Conservation (phyloP, 35 echinoderm and acorn worm genomes). For the Apostichopus parvimensis region DNA sequence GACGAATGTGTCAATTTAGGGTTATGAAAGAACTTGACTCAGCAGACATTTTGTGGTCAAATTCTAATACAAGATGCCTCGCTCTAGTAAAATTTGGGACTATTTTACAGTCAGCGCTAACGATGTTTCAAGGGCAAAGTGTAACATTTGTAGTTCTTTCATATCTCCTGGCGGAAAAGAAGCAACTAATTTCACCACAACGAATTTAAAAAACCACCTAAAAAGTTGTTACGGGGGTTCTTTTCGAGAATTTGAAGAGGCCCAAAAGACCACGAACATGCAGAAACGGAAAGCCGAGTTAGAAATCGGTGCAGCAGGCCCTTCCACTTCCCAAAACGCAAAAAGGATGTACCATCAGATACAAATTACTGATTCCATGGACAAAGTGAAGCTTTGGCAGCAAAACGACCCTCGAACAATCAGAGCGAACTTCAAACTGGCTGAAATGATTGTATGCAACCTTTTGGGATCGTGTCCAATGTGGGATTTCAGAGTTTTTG, state of each 20-base stretch:
- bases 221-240: not conserved
- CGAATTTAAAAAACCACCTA: constrained; percentile 5
- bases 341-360: not conserved
- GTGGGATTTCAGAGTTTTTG: not conserved
- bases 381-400: too few species aligned
- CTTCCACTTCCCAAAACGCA: not conserved
- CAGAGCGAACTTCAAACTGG: too few species aligned
- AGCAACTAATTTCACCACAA: not conserved
- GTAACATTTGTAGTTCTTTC: not conserved
- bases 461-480: not conserved
- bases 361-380: not conserved
- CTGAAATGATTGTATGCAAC: constrained; percentile 13
- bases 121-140: too few species aligned
- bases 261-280: not conserved
- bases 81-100: too few species aligned
- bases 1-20: too few species aligned
- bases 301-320: not conserved
- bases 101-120: too few species aligned
- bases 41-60: too few species aligned
- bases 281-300: not conserved
- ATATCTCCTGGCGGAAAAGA: not conserved
- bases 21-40: too few species aligned
- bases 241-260: not conserved
- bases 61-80: too few species aligned
- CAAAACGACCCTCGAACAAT: too few species aligned